Conservation (phyloP, 2,888 invertebrate species). For the Melieria omissa region DNA sequence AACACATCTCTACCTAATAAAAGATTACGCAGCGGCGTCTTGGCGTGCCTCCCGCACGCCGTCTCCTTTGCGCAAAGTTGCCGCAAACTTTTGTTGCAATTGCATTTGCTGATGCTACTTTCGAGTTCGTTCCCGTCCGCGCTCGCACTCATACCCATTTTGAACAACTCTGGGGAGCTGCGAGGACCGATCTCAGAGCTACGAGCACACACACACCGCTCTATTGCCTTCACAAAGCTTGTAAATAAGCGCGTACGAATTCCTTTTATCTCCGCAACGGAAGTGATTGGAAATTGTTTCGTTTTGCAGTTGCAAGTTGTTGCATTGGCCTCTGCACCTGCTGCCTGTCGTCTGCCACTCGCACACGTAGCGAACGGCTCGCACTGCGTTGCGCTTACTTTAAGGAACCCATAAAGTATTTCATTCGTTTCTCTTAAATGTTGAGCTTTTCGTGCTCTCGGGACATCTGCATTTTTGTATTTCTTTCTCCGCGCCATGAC, state of each 20-base stretch:
- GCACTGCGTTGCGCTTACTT: neutral
- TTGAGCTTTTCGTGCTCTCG: too few species aligned
- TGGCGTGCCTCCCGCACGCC: neutral
- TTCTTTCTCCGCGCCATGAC: too few species aligned
- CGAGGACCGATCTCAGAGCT: too few species aligned
- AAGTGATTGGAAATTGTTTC: constrained; percentile 62
- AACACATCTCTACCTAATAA: too few species aligned
- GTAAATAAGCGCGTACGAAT: constrained; percentile 28
- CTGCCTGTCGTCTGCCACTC: too few species aligned
- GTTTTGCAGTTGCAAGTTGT: constrained; percentile 34
- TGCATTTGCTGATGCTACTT: constrained; percentile 5
- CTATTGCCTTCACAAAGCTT: constrained; percentile 11
- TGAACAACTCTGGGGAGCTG: too few species aligned
- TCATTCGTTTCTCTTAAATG: too few species aligned
- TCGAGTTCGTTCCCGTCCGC: neutral
- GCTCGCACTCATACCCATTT: too few species aligned
- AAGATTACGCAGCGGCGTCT: too few species aligned
- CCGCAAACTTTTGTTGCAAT: neutral
- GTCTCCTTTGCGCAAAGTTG: constrained; percentile 9
- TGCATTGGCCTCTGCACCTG: neutral
- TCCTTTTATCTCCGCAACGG: constrained; percentile 55
- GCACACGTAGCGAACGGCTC: too few species aligned
- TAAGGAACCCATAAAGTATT: too few species aligned
- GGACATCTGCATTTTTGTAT: too few species aligned
- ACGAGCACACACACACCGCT: neutral